Evolutionary conservation across 2,888 invertebrate genomes (phyloP), one percentile per base, ranked within the genome.

Genomic region (Drepana falcataria): DNA sequence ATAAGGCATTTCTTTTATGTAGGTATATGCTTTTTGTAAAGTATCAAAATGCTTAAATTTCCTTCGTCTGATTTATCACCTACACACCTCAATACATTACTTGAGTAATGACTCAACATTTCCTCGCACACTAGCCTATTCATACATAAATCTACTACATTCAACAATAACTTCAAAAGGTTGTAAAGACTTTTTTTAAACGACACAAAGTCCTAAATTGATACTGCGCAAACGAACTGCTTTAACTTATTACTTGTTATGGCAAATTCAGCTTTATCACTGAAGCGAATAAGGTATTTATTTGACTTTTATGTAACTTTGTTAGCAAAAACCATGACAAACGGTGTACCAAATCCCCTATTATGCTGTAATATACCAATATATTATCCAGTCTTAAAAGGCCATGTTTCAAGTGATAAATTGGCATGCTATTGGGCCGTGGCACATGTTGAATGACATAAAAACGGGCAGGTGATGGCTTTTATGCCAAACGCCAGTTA

Each of bases 341-440:
- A 88, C 79, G 85, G 79, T 72, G 71, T 66, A 72, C 76, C 75
- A 77, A 82, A 78, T 78, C 80, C 83, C 82, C 87, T 86, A 86
- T 88, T 87, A 85, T 87, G 74, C 59, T 78, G 79, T 88, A 88
- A 88, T 88, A 85, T 81, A 76, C 83, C 82, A 82, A 88, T 88
- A 88, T 85, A 87, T 87, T 85, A 87, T 84, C 72, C 74, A 40
- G 51, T 51, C 51, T 51, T 51, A 51, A 51, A 49, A 51, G 51
- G 40, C 51, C 40, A 40, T 51, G 51, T 51, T 51, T 41, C 33
- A 51, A 51, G 51, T 51, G 76, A 87, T 87, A 87, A 87, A 88
- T 87, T 80, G 85, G 73, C 71, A 65, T 63, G 66, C 66, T 62
- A 69, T 71, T 76, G 78, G 66, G 56, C 62, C 59, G 59, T 63